phyloP scores from a whole-genome alignment of 2,888 invertebrate genomes.

The Pteria penguin region DNA sequence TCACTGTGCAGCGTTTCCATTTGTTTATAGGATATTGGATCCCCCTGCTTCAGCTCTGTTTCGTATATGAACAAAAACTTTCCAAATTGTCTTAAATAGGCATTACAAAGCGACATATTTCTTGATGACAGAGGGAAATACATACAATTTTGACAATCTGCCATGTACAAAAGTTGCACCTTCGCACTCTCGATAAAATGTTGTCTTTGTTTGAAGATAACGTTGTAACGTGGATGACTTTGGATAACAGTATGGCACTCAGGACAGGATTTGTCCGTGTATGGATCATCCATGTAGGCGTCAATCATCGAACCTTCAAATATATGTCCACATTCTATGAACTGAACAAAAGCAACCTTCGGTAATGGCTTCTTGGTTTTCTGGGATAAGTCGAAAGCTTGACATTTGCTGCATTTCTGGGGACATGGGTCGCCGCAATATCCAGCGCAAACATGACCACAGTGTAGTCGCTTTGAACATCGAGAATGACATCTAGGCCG shows the following conservation, averaged over 20 bases:
- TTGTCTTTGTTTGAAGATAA: neutral
- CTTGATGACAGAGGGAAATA: too few species aligned
- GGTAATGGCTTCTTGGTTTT: neutral
- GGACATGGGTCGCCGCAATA: constrained; percentile 88
- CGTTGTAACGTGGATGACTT: constrained; percentile 25
- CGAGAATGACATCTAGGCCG: constrained; percentile 74
- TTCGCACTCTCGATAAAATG: neutral
- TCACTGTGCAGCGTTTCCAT: too few species aligned
- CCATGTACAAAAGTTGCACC: neutral
- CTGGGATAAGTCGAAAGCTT: neutral
- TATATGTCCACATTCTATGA: constrained; percentile 31
- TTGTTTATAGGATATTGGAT: neutral
- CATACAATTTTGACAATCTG: too few species aligned
- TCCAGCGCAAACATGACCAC: constrained; percentile 83
- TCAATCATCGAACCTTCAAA: constrained; percentile 13
- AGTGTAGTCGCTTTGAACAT: constrained; percentile 78
- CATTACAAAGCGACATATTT: neutral
- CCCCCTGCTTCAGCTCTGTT: neutral
- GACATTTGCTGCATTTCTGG: constrained; percentile 80
- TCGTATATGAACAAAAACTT: neutral
- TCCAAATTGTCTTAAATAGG: neutral
- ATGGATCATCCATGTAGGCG: neutral
- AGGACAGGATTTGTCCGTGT: constrained; percentile 23
- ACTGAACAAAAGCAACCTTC: constrained; percentile 2
- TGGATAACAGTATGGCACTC: constrained; percentile 5